Base-by-base conservation (phyloP, 2,113 vertebrate species). In the Rhadina sibilatrix region DNA sequence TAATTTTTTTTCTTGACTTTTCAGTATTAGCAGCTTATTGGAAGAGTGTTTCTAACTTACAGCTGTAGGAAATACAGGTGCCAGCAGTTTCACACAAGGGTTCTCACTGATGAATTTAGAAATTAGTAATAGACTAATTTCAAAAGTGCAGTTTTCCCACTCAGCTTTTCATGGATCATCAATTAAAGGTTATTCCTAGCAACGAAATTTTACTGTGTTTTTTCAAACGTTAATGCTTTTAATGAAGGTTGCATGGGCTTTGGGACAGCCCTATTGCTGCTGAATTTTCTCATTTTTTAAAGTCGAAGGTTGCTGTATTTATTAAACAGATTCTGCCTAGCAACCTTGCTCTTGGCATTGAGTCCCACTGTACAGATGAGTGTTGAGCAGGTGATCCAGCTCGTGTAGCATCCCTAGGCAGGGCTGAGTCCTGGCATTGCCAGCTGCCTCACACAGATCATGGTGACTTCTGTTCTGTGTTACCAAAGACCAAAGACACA, bases 391-490 rank as follows among this genome's bases (percentile, higher is more conserved):
- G 37, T 57, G 53, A 83, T 59, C 35, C 37, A 60, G 46, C 40
- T 79, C 17, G 0, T 1, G 1, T n/a, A 28, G 49, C 30, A 47
- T 11, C n/a, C 2, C 1, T 44, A 15, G 52, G 38, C n/a, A 35
- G 28, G 24, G 56, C 40, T 0, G 1, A 74, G 74, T 35, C 74
- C 53, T 37, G 35, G 9, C 28, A 6, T 10, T 50, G 52, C 52
- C 1, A 0, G 11, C 6, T 76, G 53, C 49, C 23, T 77, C 42
- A 16, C 0, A 0, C 1, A 0, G 1, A 18, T 54, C 30, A 8
- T 2, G 8, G n/a, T 56, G 70, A 44, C 25, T 92, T 80, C 40
- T 78, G 0, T 22, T 61, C 28, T 90, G 15, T 46, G 3, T 50
- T n/a, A 15, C 4, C 4, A 5, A 52, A 17, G 57, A 46, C 79